phyloP scores from a whole-genome alignment of 2,113 vertebrate species.

The Cynopterus brachyotis region DNA sequence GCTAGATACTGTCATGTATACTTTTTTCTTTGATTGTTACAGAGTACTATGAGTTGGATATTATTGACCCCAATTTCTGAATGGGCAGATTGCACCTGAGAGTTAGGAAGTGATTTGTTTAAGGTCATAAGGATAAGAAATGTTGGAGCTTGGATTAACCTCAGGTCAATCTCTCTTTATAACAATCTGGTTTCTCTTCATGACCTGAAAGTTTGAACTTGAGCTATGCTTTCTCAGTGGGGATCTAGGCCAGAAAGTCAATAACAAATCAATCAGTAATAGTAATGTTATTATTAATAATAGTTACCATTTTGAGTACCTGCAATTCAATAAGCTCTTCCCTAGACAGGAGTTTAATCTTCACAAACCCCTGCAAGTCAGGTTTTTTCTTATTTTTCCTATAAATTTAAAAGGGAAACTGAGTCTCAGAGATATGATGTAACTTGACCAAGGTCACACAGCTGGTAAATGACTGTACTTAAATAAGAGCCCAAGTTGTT shows the following conservation, averaged over 20 bases:
- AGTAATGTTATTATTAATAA: neutral
- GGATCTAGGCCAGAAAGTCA: neutral
- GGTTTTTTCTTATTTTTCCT: neutral
- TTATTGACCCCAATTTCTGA: neutral
- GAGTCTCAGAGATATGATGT: neutral
- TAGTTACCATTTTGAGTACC: neutral
- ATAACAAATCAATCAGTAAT: neutral
- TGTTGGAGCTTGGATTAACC: neutral
- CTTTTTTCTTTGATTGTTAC: neutral
- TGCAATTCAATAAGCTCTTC: neutral
- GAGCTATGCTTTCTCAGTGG: neutral
- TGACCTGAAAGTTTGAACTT: neutral
- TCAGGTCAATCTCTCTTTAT: neutral
- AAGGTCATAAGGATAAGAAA: conserved; percentile 9
- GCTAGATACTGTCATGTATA: neutral
- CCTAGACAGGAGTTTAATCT: neutral
- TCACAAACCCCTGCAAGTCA: neutral
- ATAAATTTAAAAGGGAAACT: conserved; percentile 31
- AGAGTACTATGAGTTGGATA: neutral
- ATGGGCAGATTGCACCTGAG: neutral
- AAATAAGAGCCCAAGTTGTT: neutral
- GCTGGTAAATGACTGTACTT: neutral
- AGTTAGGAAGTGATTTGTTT: conserved; percentile 15
- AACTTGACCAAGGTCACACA: neutral
- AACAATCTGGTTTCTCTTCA: neutral